A percentile compares a stretch with the other conserved stretches of the same genome.
phyloP scores from a whole-genome alignment of 1,140 invertebrate genomes.

The Magallana gigas region DNA sequence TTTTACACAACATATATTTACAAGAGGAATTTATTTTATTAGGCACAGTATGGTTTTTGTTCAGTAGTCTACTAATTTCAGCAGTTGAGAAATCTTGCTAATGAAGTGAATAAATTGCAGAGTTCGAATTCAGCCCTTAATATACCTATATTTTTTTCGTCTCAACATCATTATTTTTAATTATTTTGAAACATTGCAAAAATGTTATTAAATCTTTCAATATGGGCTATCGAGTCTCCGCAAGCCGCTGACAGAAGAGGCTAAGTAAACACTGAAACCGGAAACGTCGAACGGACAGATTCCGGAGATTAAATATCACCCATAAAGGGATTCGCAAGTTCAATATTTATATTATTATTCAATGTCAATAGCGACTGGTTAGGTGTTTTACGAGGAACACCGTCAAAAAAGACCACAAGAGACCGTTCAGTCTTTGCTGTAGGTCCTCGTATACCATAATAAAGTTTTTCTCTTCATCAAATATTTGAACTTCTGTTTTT shows the following conservation, averaged over 20 bases:
- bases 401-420: constrained; percentile 20
- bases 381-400: not conserved
- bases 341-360: constrained; percentile 39
- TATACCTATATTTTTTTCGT: not conserved
- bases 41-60: not conserved
- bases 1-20: no score
- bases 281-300: constrained; percentile 26
- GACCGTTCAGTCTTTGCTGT: not conserved
- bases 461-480: not conserved
- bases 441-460: not conserved
- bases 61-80: not conserved
- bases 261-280: constrained; percentile 21
- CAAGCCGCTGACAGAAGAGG: not conserved
- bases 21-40: not conserved
- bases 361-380: constrained; percentile 30
- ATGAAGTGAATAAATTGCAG: no score
- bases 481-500: constrained; percentile 28
- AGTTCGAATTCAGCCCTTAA: no score
- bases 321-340: constrained; percentile 34
- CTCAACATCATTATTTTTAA: not conserved
- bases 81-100: not conserved
- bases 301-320: constrained; percentile 26
- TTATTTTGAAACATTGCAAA: not conserved
- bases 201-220: constrained; percentile 1
- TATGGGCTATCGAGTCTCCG: not conserved